phyloP scores from a whole-genome alignment of 2,888 invertebrate genomes.

The Hypomecis punctinalis region DNA sequence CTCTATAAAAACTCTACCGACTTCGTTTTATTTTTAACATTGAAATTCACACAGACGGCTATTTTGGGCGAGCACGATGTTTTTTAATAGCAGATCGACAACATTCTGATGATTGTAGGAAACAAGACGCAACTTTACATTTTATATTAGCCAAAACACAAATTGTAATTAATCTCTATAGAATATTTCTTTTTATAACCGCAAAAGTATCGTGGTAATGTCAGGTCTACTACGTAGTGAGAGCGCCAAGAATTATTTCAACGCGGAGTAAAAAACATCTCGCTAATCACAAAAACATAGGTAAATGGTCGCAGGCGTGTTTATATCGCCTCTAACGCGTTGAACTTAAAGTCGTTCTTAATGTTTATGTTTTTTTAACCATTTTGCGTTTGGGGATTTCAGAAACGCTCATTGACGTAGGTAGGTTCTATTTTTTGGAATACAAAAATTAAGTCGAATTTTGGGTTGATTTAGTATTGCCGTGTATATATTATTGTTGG shows the following conservation, averaged over 20 bases:
- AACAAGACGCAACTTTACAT: constrained; percentile 31
- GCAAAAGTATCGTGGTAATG: constrained; percentile 17
- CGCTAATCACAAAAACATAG: constrained; percentile 13
- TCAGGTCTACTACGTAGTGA: neutral
- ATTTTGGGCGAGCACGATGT: constrained; percentile 52
- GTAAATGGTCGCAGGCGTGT: neutral
- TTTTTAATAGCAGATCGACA: constrained; percentile 39
- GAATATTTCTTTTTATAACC: neutral
- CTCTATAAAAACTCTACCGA: constrained; percentile 17
- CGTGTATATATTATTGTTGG: no score
- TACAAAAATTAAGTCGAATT: no score
- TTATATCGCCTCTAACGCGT: constrained; percentile 13
- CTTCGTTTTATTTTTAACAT: constrained; percentile 50
- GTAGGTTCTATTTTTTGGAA: constrained; percentile 7
- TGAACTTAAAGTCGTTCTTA: neutral
- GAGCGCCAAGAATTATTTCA: constrained; percentile 14
- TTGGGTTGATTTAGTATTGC: no score
- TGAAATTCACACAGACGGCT: constrained; percentile 48
- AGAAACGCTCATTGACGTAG: constrained; percentile 18
- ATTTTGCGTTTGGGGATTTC: constrained; percentile 17
- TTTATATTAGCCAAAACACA: constrained; percentile 4
- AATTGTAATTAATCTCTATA: neutral
- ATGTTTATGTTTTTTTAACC: neutral
- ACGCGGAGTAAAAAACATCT: constrained; percentile 9
- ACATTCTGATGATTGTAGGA: constrained; percentile 46